Base-by-base conservation (phyloP, 2,113 vertebrate genomes). In the Pongo abelii region DNA sequence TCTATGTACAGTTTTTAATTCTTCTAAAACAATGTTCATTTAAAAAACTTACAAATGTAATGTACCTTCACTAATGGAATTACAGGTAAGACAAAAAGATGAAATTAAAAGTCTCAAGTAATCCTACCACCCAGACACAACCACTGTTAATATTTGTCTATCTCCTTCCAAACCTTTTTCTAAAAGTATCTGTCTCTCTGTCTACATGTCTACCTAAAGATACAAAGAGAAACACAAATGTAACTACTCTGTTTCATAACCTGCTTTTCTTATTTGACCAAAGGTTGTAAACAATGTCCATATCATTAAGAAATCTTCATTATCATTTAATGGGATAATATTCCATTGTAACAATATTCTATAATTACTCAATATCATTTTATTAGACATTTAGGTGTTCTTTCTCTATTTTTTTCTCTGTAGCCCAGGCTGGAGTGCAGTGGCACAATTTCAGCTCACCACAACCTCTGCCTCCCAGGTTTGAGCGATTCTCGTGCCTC, bases 1-100 rank as follows among this genome's bases (percentile, higher is more conserved):
- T 91, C 43, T 93, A 95, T 70, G 50, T 70, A n/a, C 17, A 89
- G 72, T 59, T 94, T 96, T 96, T 59, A 97, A 94, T 93, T 97
- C 55, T 91, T 89, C 74, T 96, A 95, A 94, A 88, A 92, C 32
- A 96, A 84, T 88, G 43, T 46, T 94, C 74, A 93, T 22, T 95
- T 81, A 81, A 89, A 35, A 97, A 95, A 92, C 20, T 38, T n/a
- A 80, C 7, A 79, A 48, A 52, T n/a, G 50, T 91, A 83, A 91
- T 91, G 87, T 89, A 77, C 27, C n/a, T 90, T 81, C 50, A 72
- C 78, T 83, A 46, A 43, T 89, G 78, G 79, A 92, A 87, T 84
- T 64, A 91, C 5, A 83, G n/a, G 52, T 72, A 95, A 72, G 72
- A 38, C 27, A 86, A 96, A 81, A 87, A 70, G 23, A 85, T n/a